Evolutionary conservation across 2,113 vertebrate species (phyloP).

Genomic region (Eulemur macaco): DNA sequence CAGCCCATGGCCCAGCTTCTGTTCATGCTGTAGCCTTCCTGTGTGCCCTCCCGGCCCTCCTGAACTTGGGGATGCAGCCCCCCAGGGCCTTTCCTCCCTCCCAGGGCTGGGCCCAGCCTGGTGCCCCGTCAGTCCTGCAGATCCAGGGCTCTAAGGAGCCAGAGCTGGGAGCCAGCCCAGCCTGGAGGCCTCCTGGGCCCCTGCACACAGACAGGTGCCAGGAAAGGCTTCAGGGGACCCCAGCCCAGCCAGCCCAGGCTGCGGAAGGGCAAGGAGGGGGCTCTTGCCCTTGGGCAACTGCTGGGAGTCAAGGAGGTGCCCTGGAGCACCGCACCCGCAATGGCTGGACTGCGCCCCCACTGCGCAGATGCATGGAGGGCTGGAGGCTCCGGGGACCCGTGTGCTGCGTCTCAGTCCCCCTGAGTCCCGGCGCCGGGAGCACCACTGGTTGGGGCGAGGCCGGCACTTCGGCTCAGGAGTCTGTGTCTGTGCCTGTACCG

Average conservation of each 20-base stretch:
- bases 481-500: neutral
- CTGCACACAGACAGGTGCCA: neutral
- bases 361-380: neutral
- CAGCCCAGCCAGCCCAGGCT: neutral
- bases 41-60: rapidly evolving
- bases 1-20: neutral
- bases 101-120: too few relatives aligned
- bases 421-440: neutral
- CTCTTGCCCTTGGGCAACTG: neutral
- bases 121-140: neutral
- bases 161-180: neutral
- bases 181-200: neutral
- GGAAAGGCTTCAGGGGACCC: neutral
- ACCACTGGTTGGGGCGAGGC: neutral
- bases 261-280: neutral
- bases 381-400: too few relatives aligned
- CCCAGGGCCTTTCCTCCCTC: neutral
- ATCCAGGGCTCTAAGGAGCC: neutral
- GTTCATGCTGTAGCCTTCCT: neutral
- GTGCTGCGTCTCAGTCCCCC: neutral
- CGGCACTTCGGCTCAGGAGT: neutral
- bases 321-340: rapidly evolving
- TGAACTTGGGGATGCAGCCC: neutral
- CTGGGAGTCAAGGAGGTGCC: neutral
- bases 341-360: neutral